Conservation (phyloP, 2,113 vertebrate genomes). For the Connochaetes taurinus region DNA sequence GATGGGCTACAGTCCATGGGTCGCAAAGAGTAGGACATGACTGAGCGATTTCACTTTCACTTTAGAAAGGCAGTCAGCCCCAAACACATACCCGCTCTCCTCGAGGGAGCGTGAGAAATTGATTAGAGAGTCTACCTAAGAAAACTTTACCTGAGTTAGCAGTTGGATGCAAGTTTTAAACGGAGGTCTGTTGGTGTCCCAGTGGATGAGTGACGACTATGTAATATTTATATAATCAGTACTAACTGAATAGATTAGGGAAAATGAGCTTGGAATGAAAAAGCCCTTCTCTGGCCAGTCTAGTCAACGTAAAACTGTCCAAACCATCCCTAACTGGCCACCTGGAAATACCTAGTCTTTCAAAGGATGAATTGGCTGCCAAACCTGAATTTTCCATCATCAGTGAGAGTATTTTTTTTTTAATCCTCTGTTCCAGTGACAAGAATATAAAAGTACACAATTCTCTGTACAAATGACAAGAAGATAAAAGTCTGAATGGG, state of each 20-base stretch:
- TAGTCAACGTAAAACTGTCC: background rate
- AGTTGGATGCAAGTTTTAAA: background rate
- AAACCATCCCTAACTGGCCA: background rate
- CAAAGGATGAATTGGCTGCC: background rate
- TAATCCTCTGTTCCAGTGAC: constrained; percentile 8
- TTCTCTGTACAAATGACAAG: background rate
- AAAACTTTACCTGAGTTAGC: background rate
- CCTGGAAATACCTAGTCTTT: background rate
- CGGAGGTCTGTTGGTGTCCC: background rate
- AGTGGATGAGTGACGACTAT: background rate
- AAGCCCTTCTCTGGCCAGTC: background rate
- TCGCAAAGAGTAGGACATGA: no score
- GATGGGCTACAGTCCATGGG: no score
- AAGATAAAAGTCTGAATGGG: constrained; percentile 36
- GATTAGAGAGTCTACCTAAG: background rate
- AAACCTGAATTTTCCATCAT: background rate
- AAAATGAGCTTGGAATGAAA: constrained; percentile 40
- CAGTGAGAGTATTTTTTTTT: background rate
- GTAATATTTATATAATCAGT: background rate
- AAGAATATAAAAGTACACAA: constrained; percentile 15
- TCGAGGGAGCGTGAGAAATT: background rate
- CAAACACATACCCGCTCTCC: background rate
- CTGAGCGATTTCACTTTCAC: no score
- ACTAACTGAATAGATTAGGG: background rate
- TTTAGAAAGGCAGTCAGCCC: background rate